phyloP scores from a whole-genome alignment of 2,888 invertebrate genomes.

The Himalopsyche kuldschensis region DNA sequence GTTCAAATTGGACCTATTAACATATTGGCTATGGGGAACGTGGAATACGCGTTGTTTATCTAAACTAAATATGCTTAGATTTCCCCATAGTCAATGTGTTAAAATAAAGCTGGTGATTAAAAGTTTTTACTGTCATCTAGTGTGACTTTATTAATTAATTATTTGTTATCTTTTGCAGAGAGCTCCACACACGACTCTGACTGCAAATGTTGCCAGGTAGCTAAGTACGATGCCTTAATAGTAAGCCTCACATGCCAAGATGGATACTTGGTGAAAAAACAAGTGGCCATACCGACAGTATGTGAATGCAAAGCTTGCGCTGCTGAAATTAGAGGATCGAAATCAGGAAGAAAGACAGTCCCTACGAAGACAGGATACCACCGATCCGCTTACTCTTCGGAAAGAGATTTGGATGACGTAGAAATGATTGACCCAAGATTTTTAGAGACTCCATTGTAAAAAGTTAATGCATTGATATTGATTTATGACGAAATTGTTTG shows the following conservation, averaged over 20 bases:
- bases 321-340: constrained; percentile 13
- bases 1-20: too few relatives aligned
- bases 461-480: background rate
- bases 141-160: background rate
- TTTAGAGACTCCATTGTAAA: background rate
- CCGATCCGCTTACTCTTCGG: constrained; percentile 16
- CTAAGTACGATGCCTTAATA: constrained; percentile 46
- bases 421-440: constrained; percentile 14
- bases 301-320: constrained; percentile 48
- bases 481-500: background rate
- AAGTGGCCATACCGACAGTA: constrained; percentile 45
- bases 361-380: constrained; percentile 11
- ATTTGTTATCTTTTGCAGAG: constrained; percentile 46
- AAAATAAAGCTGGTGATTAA: too few relatives aligned
- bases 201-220: constrained; percentile 64
- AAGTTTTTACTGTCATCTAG: too few relatives aligned
- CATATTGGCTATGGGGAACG: too few relatives aligned
- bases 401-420: constrained; percentile 24
- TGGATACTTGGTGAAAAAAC: constrained; percentile 45
- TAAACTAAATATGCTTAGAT: too few relatives aligned
- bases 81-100: too few relatives aligned
- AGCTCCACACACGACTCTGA: constrained; percentile 59
- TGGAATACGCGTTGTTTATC: too few relatives aligned
- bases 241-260: constrained; percentile 55
- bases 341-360: constrained; percentile 14